Percentiles rank a stretch among this genome's conserved stretches.
Evolutionary conservation across 1,140 invertebrate genomes (phyloP).

Genomic region (Asbolus verrucosus): DNA sequence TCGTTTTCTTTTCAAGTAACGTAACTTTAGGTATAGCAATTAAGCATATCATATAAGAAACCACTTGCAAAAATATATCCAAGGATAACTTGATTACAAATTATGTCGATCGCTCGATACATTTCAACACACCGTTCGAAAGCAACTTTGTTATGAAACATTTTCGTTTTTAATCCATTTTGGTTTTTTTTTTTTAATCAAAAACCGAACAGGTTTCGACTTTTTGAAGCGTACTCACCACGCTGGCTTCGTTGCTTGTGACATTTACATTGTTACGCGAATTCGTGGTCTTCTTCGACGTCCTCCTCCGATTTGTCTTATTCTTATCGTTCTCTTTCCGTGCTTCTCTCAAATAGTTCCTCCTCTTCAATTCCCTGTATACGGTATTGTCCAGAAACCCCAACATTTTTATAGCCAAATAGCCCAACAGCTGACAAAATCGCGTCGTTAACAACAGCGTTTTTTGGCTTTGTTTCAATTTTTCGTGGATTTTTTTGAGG

Average conservation of each 20-base stretch:
- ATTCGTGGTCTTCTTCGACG: too few relatives aligned
- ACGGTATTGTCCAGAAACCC: conserved; percentile 60
- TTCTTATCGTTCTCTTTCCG: conserved; percentile 47
- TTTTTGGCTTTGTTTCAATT: conserved; percentile 15
- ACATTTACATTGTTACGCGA: not conserved
- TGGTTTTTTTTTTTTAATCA: too few relatives aligned
- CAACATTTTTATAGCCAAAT: conserved; percentile 56
- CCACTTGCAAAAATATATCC: too few relatives aligned
- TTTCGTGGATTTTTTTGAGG: conserved; percentile 44
- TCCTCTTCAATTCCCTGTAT: conserved; percentile 61
- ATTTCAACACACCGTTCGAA: too few relatives aligned
- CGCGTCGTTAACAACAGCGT: conserved; percentile 50
- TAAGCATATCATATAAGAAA: too few relatives aligned
- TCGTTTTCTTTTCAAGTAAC: too few relatives aligned
- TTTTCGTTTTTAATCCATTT: too few relatives aligned
- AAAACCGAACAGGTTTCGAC: too few relatives aligned
- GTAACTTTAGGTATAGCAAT: too few relatives aligned
- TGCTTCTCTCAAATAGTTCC: conserved; percentile 53
- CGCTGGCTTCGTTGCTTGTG: not conserved
- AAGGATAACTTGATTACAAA: too few relatives aligned
- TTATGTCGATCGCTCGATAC: too few relatives aligned
- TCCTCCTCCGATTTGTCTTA: not conserved
- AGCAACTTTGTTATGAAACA: too few relatives aligned
- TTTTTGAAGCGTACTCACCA: not conserved
- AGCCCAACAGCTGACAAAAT: conserved; percentile 56